Evolutionary conservation across 2,797 vertebrate genomes (phyloP), one percentile per base, ranked within the genome.

Genomic region (Galaxias olidus): DNA sequence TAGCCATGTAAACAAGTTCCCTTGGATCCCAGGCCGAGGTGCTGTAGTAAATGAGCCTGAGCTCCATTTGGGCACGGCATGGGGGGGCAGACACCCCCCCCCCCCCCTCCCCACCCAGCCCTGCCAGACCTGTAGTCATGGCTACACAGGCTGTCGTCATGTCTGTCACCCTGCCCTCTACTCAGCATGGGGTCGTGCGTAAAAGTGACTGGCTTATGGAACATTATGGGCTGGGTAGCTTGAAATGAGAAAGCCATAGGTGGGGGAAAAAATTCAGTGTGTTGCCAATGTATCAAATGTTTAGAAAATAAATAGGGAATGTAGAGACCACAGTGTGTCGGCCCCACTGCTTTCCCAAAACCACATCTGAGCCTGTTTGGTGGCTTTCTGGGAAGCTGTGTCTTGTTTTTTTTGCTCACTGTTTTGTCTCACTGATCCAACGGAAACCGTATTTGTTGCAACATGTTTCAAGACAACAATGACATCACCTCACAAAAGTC

Each of bases 401-500:
- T 43, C 57, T 68, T 53, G 41, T 46, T 60, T 68, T 53, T 65
- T 78, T 66, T 80, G 53, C 68, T 59, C 68, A 72, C 72, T 55
- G 70, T 77, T 59, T 43, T 50, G 77, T 63, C 69, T 12, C 15
- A 53, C 47, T 84, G 77, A 80, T 69, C 84, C 76, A 78, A 51
- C 73, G 75, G 15, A 49, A 55, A 71, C 59, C 7, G 13, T 68
- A 61, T 63, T 73, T 73, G 74, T 63, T 56, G 20, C 11, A 78
- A 88, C 87, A 70, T 86, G 88, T 83, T 65, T 76, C 69, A 68
- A 61, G 75, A 67, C 66, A 64, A 10, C 60, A 20, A 73, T 90
- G 87, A 91, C 86, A 78, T 90, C 86, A 90, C 81, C 77, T 52
- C 59, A 1, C 61, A 76, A 65, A 52, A 10, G 59, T 74, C 69